Evolutionary conservation across 2,113 vertebrate genomes (phyloP).

Genomic region (Rutilus rutilus): DNA sequence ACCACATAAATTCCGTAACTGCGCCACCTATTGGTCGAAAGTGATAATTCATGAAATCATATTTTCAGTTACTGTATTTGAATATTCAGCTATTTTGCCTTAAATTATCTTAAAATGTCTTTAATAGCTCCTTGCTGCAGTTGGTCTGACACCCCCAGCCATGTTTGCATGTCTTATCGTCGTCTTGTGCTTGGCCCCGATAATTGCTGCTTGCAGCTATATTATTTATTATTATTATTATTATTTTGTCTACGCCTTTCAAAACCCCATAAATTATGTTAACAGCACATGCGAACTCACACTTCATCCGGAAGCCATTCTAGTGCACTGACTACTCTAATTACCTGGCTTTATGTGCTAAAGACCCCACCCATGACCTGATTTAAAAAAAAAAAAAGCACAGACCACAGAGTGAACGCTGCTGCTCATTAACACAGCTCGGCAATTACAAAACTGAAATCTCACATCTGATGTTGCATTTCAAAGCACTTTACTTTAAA

Average conservation of each 20-base stretch:
- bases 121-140: no score
- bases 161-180: no score
- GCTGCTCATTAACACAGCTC: conserved; percentile 61
- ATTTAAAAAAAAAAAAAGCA: conserved; percentile 34
- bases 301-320: neutral
- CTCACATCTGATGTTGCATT: conserved; percentile 66
- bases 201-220: no score
- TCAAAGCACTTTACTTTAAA: conserved; percentile 71
- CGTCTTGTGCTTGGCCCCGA: no score
- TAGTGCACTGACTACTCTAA: neutral
- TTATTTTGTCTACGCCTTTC: neutral
- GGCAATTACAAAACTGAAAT: conserved; percentile 55
- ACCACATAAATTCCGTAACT: no score
- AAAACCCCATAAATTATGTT: neutral
- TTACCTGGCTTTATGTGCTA: conserved; percentile 27
- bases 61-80: no score
- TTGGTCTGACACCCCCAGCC: no score
- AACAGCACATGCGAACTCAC: neutral
- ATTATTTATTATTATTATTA: neutral
- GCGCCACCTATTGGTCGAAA: no score
- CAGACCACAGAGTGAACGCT: conserved; percentile 27
- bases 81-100: no score
- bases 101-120: no score
- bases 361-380: conserved; percentile 37
- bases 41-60: no score